A percentile compares a stretch with the other conserved stretches of the same genome.
phyloP scores from a whole-genome alignment of 1,140 invertebrate genomes.

The Pinna nobilis region DNA sequence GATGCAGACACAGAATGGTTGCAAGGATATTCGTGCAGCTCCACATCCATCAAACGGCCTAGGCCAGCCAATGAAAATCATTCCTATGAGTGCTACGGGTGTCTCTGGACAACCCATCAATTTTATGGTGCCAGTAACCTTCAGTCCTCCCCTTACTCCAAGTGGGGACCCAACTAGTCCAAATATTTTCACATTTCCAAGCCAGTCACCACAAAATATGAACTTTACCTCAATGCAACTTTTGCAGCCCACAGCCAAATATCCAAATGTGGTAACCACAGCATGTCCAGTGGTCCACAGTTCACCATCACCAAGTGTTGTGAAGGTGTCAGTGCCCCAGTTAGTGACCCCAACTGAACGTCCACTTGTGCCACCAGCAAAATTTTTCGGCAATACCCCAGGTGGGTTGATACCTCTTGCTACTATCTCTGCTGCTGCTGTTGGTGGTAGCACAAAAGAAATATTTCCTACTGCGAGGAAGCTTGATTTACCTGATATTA shows the following conservation, averaged over 20 bases:
- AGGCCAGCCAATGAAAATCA: slow-evolving; percentile 45
- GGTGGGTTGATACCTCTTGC: slow-evolving; percentile 34
- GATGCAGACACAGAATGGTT: slow-evolving; percentile 17
- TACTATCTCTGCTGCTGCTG: slow-evolving; percentile 13
- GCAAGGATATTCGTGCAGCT: neutral
- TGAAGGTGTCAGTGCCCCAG: neutral
- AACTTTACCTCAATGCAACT: neutral
- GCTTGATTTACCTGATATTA: slow-evolving; percentile 44
- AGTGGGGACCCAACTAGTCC: slow-evolving; percentile 34
- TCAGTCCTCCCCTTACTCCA: slow-evolving; percentile 54
- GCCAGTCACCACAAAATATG: neutral
- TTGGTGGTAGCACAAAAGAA: slow-evolving; percentile 13
- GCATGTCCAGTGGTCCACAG: neutral
- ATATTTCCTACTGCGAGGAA: slow-evolving; percentile 26
- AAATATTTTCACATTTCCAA: slow-evolving; percentile 45
- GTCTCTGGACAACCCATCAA: slow-evolving; percentile 48
- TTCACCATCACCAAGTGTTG: neutral
- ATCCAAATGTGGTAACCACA: neutral
- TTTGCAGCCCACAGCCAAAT: neutral
- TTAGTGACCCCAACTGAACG: slow-evolving; percentile 43
- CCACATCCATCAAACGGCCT: slow-evolving; percentile 26
- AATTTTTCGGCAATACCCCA: slow-evolving; percentile 42
- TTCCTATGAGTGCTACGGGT: slow-evolving; percentile 41
- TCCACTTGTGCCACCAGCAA: slow-evolving; percentile 8
- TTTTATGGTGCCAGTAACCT: slow-evolving; percentile 56